These are phyloP conservation scores for Drosophila formosana DNA, from an alignment of 2,888 invertebrate genomes.

Conservation along the genomic window DNA sequence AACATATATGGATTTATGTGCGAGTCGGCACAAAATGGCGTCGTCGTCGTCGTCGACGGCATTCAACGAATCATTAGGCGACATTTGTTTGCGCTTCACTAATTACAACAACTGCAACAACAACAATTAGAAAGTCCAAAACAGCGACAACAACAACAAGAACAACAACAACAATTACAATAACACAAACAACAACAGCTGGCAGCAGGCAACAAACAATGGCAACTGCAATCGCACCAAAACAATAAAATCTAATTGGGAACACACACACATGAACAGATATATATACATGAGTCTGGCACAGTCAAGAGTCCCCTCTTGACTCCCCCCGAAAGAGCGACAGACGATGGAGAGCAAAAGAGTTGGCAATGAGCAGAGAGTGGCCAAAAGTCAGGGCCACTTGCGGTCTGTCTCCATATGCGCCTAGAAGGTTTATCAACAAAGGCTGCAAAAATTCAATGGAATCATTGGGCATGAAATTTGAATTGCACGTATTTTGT, in stretches of 20 bases:
- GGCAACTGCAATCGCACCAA: constrained; percentile 68
- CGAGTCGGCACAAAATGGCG: constrained; percentile 63
- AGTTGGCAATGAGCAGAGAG: constrained; percentile 1
- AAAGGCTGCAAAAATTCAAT: background rate
- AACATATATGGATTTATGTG: constrained; percentile 44
- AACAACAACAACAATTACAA: constrained; percentile 13
- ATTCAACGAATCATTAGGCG: constrained; percentile 78
- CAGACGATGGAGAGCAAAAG: constrained; percentile 7
- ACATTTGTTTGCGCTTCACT: constrained; percentile 82
- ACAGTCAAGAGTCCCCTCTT: constrained; percentile 25
- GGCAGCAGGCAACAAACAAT: constrained; percentile 59
- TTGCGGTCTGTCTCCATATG: constrained; percentile 19
- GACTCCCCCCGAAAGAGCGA: constrained; percentile 14
- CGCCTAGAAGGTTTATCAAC: background rate
- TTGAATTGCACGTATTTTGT: background rate
- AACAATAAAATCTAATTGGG: constrained; percentile 83
- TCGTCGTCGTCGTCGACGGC: constrained; percentile 50
- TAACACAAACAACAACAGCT: constrained; percentile 38
- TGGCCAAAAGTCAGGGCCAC: constrained; percentile 29
- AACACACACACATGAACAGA: constrained; percentile 59
- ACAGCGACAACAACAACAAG: constrained; percentile 31
- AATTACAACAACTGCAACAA: constrained; percentile 74
- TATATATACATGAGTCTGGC: constrained; percentile 24
- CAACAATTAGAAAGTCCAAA: constrained; percentile 50
- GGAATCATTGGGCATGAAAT: constrained; percentile 11